These are phyloP conservation scores for Ectemnius lituratus DNA, from an alignment of 2,888 invertebrate genomes.

Conservation along the genomic window DNA sequence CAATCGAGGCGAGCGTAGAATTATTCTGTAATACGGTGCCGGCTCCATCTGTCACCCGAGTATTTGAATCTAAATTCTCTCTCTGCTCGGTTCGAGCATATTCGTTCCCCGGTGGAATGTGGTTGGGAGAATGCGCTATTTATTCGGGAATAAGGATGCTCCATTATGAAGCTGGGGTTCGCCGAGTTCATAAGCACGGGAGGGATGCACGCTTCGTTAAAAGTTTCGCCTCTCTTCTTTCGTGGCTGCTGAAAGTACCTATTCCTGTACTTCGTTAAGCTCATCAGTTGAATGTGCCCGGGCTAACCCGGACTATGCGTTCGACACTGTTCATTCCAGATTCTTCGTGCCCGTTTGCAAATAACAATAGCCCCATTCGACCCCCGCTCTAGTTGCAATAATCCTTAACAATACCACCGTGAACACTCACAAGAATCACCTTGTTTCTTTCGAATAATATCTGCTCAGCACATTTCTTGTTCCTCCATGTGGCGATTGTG, in stretches of 20 bases:
- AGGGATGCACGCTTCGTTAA: constrained; percentile 46
- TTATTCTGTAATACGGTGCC: background rate
- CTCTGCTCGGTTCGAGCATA: background rate
- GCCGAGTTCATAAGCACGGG: constrained; percentile 8
- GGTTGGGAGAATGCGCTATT: background rate
- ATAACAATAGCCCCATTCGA: background rate
- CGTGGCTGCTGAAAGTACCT: constrained; percentile 10
- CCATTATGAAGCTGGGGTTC: constrained; percentile 15
- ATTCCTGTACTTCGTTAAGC: constrained; percentile 40
- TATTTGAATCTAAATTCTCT: background rate
- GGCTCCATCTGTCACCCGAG: background rate
- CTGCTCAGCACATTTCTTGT: constrained; percentile 2
- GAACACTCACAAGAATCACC: no score
- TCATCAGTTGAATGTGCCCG: constrained; percentile 19
- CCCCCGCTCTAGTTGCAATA: no score
- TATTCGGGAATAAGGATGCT: background rate
- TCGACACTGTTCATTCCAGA: constrained; percentile 21
- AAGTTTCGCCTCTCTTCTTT: constrained; percentile 29
- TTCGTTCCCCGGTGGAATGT: background rate
- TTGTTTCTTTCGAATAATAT: background rate
- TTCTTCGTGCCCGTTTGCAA: background rate
- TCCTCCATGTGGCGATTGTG: background rate
- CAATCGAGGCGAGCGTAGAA: background rate
- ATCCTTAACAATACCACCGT: background rate
- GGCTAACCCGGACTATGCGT: background rate